Evolutionary conservation across 2,113 vertebrate genomes (phyloP), one percentile per base, ranked within the genome.

Genomic region (Lamprotornis superbus): DNA sequence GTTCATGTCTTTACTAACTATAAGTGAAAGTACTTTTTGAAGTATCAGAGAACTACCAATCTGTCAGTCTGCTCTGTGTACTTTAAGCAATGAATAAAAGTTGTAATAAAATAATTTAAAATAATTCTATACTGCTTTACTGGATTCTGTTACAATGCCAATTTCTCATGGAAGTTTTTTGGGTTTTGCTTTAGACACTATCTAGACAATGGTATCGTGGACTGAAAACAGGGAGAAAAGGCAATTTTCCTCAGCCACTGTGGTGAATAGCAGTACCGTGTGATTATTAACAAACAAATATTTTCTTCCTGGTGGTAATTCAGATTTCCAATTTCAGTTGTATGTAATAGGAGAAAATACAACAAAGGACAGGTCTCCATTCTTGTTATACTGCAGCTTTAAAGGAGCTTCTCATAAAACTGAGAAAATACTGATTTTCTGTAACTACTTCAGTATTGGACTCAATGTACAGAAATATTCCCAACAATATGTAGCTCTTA

Each of bases 241-340:
- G 49, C n/a, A 27, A 47, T 65, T 77, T 83, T 74, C 23, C 27
- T 24, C 23, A 61, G 42, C 25, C 64, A 33, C 14, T 76, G 20
- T 4, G 2, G 10, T 60, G 33, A n/a, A 13, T 7, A 73, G 31
- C 21, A 63, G 33, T 35, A 78, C 12, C 2, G 4, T 39, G 4
- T 70, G 42, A 47, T 64, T 74, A 78, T n/a, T 81, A 77, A 75
- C 0, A 0, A 47, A 7, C 4, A 60, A 23, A n/a, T 56, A 0
- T 52, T 64, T 46, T 73, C 50, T 70, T 55, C n/a, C 27, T 60
- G 9, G 2, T 74, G 21, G 7, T 46, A 33, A 77, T 50, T 78
- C 11, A 47, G 25, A 90, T 57, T 84, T 89, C 46, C 16, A 55
- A 9, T 74, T 89, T 87, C 53, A 63, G 14, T 67, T 75, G 6